These are phyloP conservation scores for Flabesymbios commensalis DNA, from an alignment of 2,888 invertebrate species.

Conservation along the genomic window DNA sequence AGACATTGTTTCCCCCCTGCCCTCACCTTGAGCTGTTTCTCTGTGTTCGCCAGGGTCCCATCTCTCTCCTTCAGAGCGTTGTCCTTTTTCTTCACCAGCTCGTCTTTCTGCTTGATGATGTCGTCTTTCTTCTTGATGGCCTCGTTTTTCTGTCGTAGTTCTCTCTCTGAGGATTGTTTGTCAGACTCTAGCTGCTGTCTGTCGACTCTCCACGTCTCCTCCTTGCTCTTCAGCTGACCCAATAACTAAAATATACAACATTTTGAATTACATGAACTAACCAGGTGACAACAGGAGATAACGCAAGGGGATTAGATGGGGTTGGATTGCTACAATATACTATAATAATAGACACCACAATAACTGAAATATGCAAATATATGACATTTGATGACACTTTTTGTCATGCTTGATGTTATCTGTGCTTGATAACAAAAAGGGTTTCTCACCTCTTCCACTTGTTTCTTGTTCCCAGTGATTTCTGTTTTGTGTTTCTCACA, in stretches of 20 bases:
- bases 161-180: slow-evolving; percentile 25
- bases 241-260: slow-evolving; percentile 2
- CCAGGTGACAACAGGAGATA: too few species aligned
- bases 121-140: slow-evolving; percentile 30
- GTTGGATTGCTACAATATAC: too few species aligned
- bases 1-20: slow-evolving; percentile 2
- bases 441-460: slow-evolving; percentile 45
- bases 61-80: slow-evolving; percentile 23
- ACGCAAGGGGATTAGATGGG: too few species aligned
- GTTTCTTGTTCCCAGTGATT: slow-evolving; percentile 41
- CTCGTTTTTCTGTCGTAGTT: slow-evolving; percentile 30
- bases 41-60: slow-evolving; percentile 8
- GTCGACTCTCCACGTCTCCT: slow-evolving; percentile 26
- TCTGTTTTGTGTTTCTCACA: slow-evolving; percentile 41
- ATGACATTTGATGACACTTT: too few species aligned
- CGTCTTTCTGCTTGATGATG: slow-evolving; percentile 33
- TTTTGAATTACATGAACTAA: too few species aligned
- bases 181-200: slow-evolving; percentile 17
- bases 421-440: not conserved
- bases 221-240: slow-evolving; percentile 13
- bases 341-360: too few species aligned
- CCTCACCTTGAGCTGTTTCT: slow-evolving; percentile 2
- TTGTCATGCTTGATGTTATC: too few species aligned
- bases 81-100: slow-evolving; percentile 33
- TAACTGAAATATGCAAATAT: too few species aligned